Percentiles rank a stretch among this genome's conserved stretches.
phyloP scores from a whole-genome alignment of 2,888 invertebrate species.

The Tethea ocularis region DNA sequence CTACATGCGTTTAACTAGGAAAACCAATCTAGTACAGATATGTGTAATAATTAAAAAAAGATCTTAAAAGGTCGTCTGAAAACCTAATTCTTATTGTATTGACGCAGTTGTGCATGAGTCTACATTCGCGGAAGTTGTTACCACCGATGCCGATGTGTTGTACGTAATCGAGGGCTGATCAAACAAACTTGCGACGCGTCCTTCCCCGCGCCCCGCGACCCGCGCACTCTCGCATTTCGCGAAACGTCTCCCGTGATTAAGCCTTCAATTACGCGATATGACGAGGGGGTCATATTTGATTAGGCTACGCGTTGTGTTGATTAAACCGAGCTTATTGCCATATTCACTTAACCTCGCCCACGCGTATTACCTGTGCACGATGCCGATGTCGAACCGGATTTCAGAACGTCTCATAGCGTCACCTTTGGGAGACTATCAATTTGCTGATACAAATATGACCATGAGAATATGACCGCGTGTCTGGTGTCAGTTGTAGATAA shows the following conservation, averaged over 20 bases:
- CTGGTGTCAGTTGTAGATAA: background rate
- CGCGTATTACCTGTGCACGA: slow-evolving; percentile 52
- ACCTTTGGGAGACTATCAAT: slow-evolving; percentile 44
- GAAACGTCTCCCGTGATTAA: slow-evolving; percentile 78
- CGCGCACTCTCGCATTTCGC: slow-evolving; percentile 49
- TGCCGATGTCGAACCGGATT: slow-evolving; percentile 56
- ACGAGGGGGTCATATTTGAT: slow-evolving; percentile 82
- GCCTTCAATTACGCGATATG: slow-evolving; percentile 80
- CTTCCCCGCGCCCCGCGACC: slow-evolving; percentile 35
- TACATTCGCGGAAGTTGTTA: background rate
- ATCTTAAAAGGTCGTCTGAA: too few relatives aligned
- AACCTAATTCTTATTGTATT: too few relatives aligned
- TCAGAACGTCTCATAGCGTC: slow-evolving; percentile 40
- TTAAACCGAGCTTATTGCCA: slow-evolving; percentile 81
- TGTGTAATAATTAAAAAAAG: too few relatives aligned
- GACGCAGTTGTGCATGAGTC: background rate
- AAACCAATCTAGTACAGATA: too few relatives aligned
- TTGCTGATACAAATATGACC: slow-evolving; percentile 63
- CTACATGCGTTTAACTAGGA: too few relatives aligned
- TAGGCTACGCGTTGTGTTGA: slow-evolving; percentile 80
- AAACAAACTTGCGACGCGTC: slow-evolving; percentile 60
- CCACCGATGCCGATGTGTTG: slow-evolving; percentile 18
- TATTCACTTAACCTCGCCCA: slow-evolving; percentile 70
- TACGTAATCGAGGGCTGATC: slow-evolving; percentile 66
- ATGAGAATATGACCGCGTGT: slow-evolving; percentile 56